These are phyloP conservation scores for Tokudaia muenninki DNA, from an alignment of 2,797 vertebrate genomes.

Conservation along the genomic window DNA sequence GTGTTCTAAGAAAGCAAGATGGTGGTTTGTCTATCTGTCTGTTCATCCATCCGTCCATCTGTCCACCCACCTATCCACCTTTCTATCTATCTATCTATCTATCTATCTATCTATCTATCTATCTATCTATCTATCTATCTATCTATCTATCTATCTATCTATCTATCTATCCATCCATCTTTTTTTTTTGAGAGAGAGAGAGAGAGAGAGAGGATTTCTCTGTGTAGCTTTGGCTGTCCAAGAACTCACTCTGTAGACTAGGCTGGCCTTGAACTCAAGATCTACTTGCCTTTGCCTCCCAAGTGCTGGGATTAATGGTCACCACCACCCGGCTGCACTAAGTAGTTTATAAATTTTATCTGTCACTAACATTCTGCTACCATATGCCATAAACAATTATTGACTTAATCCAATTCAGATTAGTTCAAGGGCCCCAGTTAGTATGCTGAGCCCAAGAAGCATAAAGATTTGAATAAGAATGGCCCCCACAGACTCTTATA, in stretches of 20 bases:
- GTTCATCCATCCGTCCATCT: fast-evolving
- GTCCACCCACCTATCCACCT: too few species aligned
- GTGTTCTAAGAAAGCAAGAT: not conserved
- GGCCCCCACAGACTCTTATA: not conserved
- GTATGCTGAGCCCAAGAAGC: not conserved
- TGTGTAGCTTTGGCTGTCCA: not conserved
- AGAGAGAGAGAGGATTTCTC: not conserved
- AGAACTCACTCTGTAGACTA: not conserved
- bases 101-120: too few species aligned
- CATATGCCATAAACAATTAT: not conserved
- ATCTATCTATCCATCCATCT: too few species aligned
- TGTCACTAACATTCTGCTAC: not conserved
- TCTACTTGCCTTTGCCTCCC: not conserved
- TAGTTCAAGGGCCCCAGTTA: not conserved
- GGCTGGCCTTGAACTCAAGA: not conserved
- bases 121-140: too few species aligned
- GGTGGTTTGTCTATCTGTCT: not conserved
- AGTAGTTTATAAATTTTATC: not conserved
- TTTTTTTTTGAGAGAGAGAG: too few species aligned
- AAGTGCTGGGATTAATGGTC: not conserved
- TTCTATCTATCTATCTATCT: too few species aligned
- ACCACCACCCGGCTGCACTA: not conserved
- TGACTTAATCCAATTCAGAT: not conserved
- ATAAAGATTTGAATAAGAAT: not conserved
- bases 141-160: too few species aligned